These are phyloP conservation scores for Drosophila anceps DNA, from an alignment of 2,888 invertebrate species.

Conservation along the genomic window DNA sequence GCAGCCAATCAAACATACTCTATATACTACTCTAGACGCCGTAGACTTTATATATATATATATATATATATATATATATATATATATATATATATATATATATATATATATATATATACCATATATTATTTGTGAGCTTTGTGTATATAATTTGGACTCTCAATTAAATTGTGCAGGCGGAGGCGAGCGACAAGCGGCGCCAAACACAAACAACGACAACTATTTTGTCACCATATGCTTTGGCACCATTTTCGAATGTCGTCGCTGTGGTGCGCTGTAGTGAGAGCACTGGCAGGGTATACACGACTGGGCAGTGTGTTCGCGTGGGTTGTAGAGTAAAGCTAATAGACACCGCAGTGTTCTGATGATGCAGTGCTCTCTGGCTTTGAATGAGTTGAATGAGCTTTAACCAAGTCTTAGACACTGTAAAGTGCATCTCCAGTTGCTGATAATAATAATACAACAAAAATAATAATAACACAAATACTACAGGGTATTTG, in stretches of 20 bases:
- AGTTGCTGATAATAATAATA: background rate
- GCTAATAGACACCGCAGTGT: background rate
- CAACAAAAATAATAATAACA: background rate
- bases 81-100: background rate
- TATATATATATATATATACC: background rate
- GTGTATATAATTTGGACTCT: slow-evolving; percentile 72
- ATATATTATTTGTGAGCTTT: slow-evolving; percentile 15
- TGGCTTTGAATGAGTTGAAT: background rate
- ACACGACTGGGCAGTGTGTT: background rate
- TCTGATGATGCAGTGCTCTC: background rate
- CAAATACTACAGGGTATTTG: slow-evolving; percentile 33
- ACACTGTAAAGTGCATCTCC: too few species aligned
- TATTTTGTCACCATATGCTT: slow-evolving; percentile 80
- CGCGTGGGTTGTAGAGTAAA: too few species aligned
- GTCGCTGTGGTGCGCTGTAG: slow-evolving; percentile 37
- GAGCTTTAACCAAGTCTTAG: background rate
- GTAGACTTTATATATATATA: background rate
- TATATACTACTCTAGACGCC: slow-evolving; percentile 5
- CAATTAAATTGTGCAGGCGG: slow-evolving; percentile 77
- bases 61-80: background rate
- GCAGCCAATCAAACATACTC: slow-evolving; percentile 21
- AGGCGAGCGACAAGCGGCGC: slow-evolving; percentile 57
- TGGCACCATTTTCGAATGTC: slow-evolving; percentile 58
- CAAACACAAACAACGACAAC: slow-evolving; percentile 57
- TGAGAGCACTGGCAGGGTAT: background rate